These are phyloP conservation scores for Harlomillsia oculata DNA, from an alignment of 1,140 invertebrate species.

Conservation along the genomic window DNA sequence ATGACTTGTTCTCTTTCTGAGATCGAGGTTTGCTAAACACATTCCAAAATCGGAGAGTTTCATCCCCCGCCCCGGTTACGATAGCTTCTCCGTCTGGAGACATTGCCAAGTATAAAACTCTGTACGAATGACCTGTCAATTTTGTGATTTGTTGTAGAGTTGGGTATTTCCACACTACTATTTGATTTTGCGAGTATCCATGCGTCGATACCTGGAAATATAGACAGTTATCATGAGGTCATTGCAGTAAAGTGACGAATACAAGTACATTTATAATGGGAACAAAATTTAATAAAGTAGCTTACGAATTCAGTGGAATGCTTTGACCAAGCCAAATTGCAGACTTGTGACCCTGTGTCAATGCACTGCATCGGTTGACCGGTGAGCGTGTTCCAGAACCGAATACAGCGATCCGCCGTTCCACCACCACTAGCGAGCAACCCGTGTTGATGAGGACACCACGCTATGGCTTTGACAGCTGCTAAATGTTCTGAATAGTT, in stretches of 20 bases:
- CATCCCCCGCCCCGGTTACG: conserved; percentile 97
- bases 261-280: background rate
- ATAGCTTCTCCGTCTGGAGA: conserved; percentile 98
- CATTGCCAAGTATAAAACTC: conserved; percentile 93
- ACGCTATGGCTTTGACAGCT: conserved; percentile 97
- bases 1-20: conserved; percentile 86
- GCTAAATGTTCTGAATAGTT: conserved; percentile 96
- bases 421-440: conserved; percentile 94
- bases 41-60: conserved; percentile 99
- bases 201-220: conserved; percentile 73
- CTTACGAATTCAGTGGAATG: conserved; percentile 90
- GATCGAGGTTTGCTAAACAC: conserved; percentile 95
- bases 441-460: conserved; percentile 99
- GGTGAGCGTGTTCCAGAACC: conserved; percentile 7
- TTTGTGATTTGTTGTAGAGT: conserved; percentile 93
- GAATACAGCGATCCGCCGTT: conserved; percentile 12
- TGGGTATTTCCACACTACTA: conserved; percentile 98
- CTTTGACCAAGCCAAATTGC: conserved; percentile 98
- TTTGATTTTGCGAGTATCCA: conserved; percentile 99
- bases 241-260: background rate
- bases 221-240: background rate
- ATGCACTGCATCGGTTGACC: conserved; percentile 43
- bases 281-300: conserved; percentile 4
- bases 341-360: conserved; percentile 96
- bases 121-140: conserved; percentile 92